Evolutionary conservation across 1,140 invertebrate genomes (phyloP).

Genomic region (Diplogasteroides magnus): DNA sequence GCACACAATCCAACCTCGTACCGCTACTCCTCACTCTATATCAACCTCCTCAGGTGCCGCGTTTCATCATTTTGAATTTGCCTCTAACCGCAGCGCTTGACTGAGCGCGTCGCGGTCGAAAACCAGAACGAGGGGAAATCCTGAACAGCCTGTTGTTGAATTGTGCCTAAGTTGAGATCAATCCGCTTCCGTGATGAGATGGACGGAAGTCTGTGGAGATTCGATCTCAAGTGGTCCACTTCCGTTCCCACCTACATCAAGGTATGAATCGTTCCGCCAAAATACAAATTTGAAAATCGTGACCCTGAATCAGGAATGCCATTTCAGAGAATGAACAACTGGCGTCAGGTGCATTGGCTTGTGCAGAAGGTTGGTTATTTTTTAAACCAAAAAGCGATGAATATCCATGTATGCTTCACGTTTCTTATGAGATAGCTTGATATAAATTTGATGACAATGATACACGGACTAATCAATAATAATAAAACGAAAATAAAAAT

Average conservation of each 20-base stretch:
- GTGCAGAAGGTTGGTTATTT: conserved; percentile 46
- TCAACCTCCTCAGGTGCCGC: conserved; percentile 39
- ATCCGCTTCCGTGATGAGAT: conserved; percentile 38
- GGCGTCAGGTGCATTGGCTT: conserved; percentile 55
- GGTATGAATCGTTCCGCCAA: conserved; percentile 46
- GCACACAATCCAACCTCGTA: conserved; percentile 62
- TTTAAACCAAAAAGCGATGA: too few species aligned
- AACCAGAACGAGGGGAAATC: too few species aligned
- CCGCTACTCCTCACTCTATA: conserved; percentile 60
- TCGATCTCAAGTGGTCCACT: conserved; percentile 58
- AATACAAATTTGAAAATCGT: background rate
- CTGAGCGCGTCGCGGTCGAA: too few species aligned
- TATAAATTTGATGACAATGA: conserved; percentile 23
- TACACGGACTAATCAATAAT: too few species aligned
- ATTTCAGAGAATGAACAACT: conserved; percentile 42
- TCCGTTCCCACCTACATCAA: conserved; percentile 62
- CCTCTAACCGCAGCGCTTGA: too few species aligned
- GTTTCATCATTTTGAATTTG: background rate
- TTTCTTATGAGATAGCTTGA: too few species aligned
- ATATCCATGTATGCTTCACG: too few species aligned
- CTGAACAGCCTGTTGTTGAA: background rate
- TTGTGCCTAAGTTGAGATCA: conserved; percentile 7
- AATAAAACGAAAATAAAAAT: too few species aligned
- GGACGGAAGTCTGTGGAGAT: conserved; percentile 37
- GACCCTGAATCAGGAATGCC: conserved; percentile 7